A percentile compares a stretch with the other conserved stretches of the same genome.
Evolutionary conservation across 2,113 vertebrate genomes (phyloP).

Genomic region (Paradisaea rubra): DNA sequence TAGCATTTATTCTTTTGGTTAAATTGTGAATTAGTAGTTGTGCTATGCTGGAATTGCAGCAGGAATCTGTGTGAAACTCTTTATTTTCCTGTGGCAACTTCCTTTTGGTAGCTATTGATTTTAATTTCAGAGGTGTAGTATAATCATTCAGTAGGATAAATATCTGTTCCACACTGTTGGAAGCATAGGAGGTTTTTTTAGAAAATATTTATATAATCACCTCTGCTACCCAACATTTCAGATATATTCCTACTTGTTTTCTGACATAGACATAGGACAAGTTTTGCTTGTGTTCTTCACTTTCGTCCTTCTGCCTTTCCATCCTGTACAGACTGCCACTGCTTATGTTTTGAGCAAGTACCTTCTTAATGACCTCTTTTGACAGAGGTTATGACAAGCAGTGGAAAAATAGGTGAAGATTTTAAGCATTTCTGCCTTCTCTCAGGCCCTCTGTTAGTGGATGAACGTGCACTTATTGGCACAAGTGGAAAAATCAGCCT

Average conservation of each 20-base stretch:
- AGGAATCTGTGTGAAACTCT: background rate
- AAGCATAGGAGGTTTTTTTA: background rate
- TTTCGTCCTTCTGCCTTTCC: background rate
- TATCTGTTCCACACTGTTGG: background rate
- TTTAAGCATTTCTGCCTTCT: background rate
- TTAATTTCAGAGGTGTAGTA: background rate
- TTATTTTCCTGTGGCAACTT: background rate
- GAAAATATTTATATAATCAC: background rate
- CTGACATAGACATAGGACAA: background rate
- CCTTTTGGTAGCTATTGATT: background rate
- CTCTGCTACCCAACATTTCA: background rate
- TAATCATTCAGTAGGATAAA: background rate
- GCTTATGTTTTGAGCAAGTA: background rate
- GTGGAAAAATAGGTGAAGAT: background rate
- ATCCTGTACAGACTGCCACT: background rate
- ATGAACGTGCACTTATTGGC: accelerated
- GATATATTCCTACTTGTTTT: background rate
- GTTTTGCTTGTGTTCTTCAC: background rate
- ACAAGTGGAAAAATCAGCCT: background rate
- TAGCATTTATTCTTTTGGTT: background rate
- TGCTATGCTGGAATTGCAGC: background rate
- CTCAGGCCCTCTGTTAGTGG: background rate
- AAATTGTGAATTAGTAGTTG: background rate
- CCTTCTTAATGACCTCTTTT: background rate
- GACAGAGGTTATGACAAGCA: background rate